These are phyloP conservation scores for Pituophis catenifer DNA, from an alignment of 2,113 vertebrate species.

Conservation along the genomic window DNA sequence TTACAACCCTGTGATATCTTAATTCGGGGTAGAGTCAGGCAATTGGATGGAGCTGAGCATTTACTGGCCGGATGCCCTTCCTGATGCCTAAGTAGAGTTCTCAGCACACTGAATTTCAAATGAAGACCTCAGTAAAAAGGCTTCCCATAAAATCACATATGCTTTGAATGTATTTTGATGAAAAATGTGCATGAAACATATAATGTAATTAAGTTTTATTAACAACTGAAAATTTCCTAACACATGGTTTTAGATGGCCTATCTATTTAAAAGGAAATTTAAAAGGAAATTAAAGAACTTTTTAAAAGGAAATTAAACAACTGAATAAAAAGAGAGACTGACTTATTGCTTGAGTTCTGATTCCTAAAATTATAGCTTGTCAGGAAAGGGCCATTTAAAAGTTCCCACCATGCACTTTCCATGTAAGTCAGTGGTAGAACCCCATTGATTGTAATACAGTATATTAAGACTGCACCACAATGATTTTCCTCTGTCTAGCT, in stretches of 20 bases:
- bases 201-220: background rate
- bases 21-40: background rate
- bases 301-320: background rate
- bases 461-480: slow-evolving; percentile 7
- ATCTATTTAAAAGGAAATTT: background rate
- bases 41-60: background rate
- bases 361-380: slow-evolving; percentile 29
- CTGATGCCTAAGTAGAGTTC: background rate
- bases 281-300: background rate
- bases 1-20: background rate
- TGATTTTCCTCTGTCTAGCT: background rate
- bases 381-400: background rate
- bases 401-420: slow-evolving; percentile 9
- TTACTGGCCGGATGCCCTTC: background rate
- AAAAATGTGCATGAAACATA: background rate
- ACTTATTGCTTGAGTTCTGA: background rate
- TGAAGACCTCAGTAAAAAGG: background rate
- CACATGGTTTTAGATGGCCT: background rate
- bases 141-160: slow-evolving; percentile 22
- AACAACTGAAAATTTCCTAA: background rate
- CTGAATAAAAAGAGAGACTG: slow-evolving; percentile 19
- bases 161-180: background rate
- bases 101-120: background rate
- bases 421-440: background rate
- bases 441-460: background rate